Evolutionary conservation across 2,113 vertebrate species (phyloP), one percentile per base, ranked within the genome.

Genomic region (Elachura formosa): DNA sequence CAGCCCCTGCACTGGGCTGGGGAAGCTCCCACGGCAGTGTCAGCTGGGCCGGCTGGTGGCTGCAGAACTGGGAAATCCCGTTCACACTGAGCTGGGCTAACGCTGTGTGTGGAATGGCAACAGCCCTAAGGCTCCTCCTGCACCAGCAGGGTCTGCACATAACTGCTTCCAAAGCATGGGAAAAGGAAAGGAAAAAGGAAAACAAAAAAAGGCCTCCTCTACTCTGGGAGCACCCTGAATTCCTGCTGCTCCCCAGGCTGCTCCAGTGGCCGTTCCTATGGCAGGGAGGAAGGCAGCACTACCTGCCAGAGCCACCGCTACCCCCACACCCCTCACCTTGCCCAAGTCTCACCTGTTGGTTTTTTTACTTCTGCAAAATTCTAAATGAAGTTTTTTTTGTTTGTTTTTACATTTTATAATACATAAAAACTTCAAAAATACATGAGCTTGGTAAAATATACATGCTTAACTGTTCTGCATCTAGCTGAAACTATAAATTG

Each of bases 401-500:
- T 81, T 62, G 59, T 95, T 96, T 97, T 93, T 96, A 93, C 93
- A 97, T 94, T 96, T 97, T 97, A 97, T 96, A 96, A 94, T 97
- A 97, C 91, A 89, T 96, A 97, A 97, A 96, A 96, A 97, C 95
- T 97, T 96, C 96, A 97, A 97, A 95, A 97, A 98, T 97, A 98
- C 98, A 98, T 97, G 97, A 97, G 96, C 95, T 98, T 91, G 92
- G 94, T 98, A 98, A 98, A 98, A 98, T 97, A 98, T 97, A 98
- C 98, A 97, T 97, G 97, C 98, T 97, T 93, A 97, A 87, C 94
- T 94, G 80, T 96, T 95, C 93, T 96, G 96, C 93, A 93, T 95
- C 97, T 97, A 97, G 95, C 94, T 82, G 95, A 89, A 96, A 97
- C 88, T 73, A 95, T 59, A 91, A 95, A 93, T 84, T 81, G 89